Evolutionary conservation across 2,888 invertebrate genomes (phyloP), one percentile per base, ranked within the genome.

Genomic region (Sicus ferrugineus): DNA sequence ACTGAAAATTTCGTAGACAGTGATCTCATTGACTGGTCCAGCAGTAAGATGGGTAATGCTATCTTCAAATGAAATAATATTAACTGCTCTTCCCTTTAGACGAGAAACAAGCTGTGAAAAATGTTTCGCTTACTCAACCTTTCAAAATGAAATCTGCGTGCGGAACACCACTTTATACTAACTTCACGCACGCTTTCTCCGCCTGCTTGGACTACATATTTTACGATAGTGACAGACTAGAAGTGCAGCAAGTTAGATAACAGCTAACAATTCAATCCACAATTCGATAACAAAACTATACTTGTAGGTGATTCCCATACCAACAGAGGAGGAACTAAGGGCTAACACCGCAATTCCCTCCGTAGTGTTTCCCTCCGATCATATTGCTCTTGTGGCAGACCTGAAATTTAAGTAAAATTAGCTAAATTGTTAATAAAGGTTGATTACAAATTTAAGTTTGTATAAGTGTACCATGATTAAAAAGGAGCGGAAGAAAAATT

Each of bases 151-250:
- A 79, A 21, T 95, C 95, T 83, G 95, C 95, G 0, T 95, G 93
- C 86, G 96, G 95, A 0, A 91, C 90, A 21, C 93, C 94, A 0
- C 86, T 88, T 52, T 96, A 90, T 79, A 97, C 97, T 0, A 96
- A 96, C 83, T 96, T 90, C 78, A 95, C 95, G 0, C 87, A 87
- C 1, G 89, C 88, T 0, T 97, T 96, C 86, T 89, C 91, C 14
- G 96, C 91, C 61, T 96, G 96, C 74, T 87, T 98, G 69, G 98
- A 98, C 86, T 97, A 97, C 79, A 96, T 98, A 78, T 96, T 91
- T 85, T 93, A 92, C 79, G 92, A 95, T 76, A 88, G 86, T 72
- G 86, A 89, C 68, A 86, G 88, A 67, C 84, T 94, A 19, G 79
- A 85, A 76, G 89, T 94, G 0, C 85, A 88, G 56, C 89, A 92